phyloP scores from a whole-genome alignment of 2,113 vertebrate genomes.

The Heloderma charlesbogerti region DNA sequence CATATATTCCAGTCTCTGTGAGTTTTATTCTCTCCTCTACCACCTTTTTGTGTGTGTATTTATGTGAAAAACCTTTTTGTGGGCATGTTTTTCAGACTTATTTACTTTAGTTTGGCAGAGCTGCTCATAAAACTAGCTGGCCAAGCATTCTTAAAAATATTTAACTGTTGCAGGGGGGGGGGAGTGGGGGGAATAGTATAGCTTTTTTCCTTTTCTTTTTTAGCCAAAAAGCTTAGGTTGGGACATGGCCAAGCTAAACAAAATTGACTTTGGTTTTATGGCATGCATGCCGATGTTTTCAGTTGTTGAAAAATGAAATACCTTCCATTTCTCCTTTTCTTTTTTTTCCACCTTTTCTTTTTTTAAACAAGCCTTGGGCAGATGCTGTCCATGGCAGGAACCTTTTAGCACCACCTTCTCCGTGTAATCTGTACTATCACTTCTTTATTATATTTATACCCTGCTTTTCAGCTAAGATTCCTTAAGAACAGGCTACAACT shows the following conservation, averaged over 20 bases:
- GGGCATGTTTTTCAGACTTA: conserved; percentile 28
- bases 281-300: conserved; percentile 25
- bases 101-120: conserved; percentile 27
- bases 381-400: not conserved
- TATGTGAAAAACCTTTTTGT: conserved; percentile 51
- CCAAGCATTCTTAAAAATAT: conserved; percentile 16
- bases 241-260: conserved; percentile 56
- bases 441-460: not conserved
- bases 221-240: conserved; percentile 55
- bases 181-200: not conserved
- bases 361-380: not conserved
- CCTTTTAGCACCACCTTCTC: not conserved
- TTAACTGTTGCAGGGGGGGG: not conserved
- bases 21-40: not conserved
- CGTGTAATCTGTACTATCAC: not conserved
- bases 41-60: not conserved
- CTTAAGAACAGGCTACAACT: not conserved
- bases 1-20: not conserved
- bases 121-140: conserved; percentile 12
- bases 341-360: too few species aligned
- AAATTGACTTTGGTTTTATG: not conserved
- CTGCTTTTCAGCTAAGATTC: not conserved
- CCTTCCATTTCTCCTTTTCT: not conserved
- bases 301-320: conserved; percentile 20
- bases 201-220: not conserved